Evolutionary conservation across 2,113 vertebrate genomes (phyloP).

Genomic region (Channa maculata): DNA sequence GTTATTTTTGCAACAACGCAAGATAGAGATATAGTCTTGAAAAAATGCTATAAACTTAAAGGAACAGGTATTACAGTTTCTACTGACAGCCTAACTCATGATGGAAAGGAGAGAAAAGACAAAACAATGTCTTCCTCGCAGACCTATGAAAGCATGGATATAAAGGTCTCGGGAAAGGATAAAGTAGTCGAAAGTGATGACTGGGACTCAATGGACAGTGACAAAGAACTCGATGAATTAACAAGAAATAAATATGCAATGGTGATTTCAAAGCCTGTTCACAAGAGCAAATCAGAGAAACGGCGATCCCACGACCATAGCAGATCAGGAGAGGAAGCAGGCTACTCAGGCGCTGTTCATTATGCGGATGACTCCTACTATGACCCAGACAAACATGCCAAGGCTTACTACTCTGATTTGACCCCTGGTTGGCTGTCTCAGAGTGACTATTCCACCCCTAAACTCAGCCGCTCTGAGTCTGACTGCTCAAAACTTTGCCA

Average conservation of each 20-base stretch:
- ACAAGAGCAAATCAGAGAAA: slow-evolving; percentile 85
- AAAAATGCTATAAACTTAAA: slow-evolving; percentile 99
- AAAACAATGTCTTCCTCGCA: slow-evolving; percentile 92
- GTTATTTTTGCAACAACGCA: slow-evolving; percentile 94
- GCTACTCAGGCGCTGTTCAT: slow-evolving; percentile 84
- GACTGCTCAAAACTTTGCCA: slow-evolving; percentile 98
- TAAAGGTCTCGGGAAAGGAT: slow-evolving; percentile 88
- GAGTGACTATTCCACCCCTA: slow-evolving; percentile 92
- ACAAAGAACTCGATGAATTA: slow-evolving; percentile 92
- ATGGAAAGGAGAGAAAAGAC: slow-evolving; percentile 91
- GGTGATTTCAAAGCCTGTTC: slow-evolving; percentile 87
- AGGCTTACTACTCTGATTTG: slow-evolving; percentile 86
- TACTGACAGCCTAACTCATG: slow-evolving; percentile 92
- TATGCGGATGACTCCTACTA: slow-evolving; percentile 84
- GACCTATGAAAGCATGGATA: slow-evolving; percentile 98
- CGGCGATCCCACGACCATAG: slow-evolving; percentile 84
- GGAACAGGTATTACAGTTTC: slow-evolving; percentile 95
- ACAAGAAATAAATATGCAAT: slow-evolving; percentile 92
- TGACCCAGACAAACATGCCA: slow-evolving; percentile 86
- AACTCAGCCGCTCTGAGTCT: slow-evolving; percentile 96
- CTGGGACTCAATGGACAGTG: slow-evolving; percentile 94
- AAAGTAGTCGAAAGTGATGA: slow-evolving; percentile 86
- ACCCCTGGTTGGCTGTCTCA: slow-evolving; percentile 93
- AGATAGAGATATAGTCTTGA: slow-evolving; percentile 95
- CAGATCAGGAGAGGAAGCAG: slow-evolving; percentile 79